These are phyloP conservation scores for Uloborus plumipes DNA, from an alignment of 2,888 invertebrate species.

Conservation along the genomic window DNA sequence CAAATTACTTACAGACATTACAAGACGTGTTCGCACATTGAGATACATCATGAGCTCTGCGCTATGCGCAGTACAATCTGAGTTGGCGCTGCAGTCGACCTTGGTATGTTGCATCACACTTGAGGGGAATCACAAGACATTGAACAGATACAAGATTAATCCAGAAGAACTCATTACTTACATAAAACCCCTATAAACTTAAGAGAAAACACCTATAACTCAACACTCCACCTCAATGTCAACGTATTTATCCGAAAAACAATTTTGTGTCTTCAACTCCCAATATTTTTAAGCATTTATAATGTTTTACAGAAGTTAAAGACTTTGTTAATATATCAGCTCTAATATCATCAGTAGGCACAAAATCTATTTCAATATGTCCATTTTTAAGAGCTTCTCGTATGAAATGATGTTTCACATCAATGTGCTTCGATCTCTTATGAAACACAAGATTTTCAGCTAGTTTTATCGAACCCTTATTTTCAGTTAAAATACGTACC, in stretches of 20 bases:
- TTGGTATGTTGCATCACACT: too few species aligned
- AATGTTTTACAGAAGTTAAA: background rate
- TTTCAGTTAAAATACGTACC: background rate
- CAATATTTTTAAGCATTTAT: background rate
- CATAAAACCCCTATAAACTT: too few species aligned
- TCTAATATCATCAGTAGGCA: slow-evolving; percentile 9
- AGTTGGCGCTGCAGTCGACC: too few species aligned
- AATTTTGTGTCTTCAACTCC: background rate
- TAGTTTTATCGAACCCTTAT: background rate
- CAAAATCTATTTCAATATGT: background rate
- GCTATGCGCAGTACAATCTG: too few species aligned
- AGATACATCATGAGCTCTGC: too few species aligned
- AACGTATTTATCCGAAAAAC: background rate
- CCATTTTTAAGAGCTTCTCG: slow-evolving; percentile 10
- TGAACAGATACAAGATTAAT: too few species aligned
- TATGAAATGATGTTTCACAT: slow-evolving; percentile 1
- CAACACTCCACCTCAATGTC: slow-evolving; percentile 9
- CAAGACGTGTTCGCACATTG: too few species aligned
- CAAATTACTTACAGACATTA: too few species aligned
- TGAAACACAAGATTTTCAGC: background rate
- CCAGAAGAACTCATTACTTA: too few species aligned
- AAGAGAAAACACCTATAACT: too few species aligned
- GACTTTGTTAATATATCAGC: slow-evolving; percentile 7
- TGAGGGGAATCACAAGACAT: too few species aligned
- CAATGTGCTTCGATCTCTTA: background rate